Conservation (phyloP, 1,140 invertebrate species). For the Acyrthosiphon pisum region DNA sequence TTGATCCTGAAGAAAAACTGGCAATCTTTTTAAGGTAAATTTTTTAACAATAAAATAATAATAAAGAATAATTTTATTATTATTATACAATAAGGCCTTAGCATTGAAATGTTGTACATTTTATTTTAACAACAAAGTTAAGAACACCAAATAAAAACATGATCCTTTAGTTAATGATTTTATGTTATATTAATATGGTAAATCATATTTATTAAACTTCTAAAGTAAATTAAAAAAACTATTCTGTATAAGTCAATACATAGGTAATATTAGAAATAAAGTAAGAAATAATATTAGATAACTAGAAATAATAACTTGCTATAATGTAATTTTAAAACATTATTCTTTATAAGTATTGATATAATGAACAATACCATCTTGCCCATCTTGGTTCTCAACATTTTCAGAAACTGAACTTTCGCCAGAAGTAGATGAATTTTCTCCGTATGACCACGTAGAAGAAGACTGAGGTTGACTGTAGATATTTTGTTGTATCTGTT, state of each 20-base stretch:
- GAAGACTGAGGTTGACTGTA: neutral
- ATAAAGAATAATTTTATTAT: too few species aligned
- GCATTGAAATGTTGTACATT: neutral
- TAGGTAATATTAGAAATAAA: too few species aligned
- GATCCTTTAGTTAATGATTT: too few species aligned
- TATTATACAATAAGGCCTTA: too few species aligned
- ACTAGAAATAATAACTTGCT: too few species aligned
- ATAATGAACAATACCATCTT: neutral
- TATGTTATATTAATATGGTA: too few species aligned
- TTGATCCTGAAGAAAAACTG: slow-evolving; percentile 34
- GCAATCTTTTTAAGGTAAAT: neutral
- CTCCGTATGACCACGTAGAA: neutral
- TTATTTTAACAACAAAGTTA: neutral
- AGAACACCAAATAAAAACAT: too few species aligned
- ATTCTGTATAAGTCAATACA: too few species aligned
- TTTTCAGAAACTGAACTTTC: neutral
- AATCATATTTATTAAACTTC: too few species aligned
- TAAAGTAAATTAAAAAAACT: neutral
- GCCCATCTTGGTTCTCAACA: neutral
- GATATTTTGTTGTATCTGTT: neutral
- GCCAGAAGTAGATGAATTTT: neutral
- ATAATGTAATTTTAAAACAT: neutral
- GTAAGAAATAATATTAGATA: too few species aligned
- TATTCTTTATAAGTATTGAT: neutral
- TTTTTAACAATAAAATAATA: neutral